These are phyloP conservation scores for Channa striata DNA, from an alignment of 2,797 vertebrate genomes.

Conservation along the genomic window DNA sequence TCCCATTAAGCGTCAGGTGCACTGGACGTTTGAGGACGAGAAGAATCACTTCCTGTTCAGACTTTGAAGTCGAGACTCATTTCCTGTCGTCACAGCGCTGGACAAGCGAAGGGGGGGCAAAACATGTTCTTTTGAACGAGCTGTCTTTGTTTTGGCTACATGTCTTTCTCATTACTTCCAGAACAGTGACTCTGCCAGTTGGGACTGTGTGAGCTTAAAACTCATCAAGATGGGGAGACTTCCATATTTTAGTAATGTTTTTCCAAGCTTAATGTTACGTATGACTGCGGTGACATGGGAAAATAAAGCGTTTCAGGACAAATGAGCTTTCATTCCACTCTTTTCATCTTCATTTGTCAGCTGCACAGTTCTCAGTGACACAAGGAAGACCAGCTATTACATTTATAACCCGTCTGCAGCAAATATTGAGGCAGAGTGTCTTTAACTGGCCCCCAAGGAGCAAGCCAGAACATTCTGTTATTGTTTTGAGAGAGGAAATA, in stretches of 20 bases:
- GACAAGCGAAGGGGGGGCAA: constrained; percentile 45
- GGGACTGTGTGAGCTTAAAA: constrained; percentile 62
- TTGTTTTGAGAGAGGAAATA: constrained; percentile 78
- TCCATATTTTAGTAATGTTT: constrained; percentile 56
- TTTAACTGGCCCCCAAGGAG: constrained; percentile 56
- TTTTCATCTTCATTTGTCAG: constrained; percentile 39
- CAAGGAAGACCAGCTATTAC: constrained; percentile 24
- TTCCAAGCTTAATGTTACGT: constrained; percentile 56
- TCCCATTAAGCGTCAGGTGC: constrained; percentile 64
- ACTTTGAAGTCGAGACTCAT: constrained; percentile 78
- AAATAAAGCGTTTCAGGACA: constrained; percentile 56
- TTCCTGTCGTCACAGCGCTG: constrained; percentile 73
- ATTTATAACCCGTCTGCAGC: constrained; percentile 53
- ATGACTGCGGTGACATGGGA: constrained; percentile 60
- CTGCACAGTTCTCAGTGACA: constrained; percentile 42
- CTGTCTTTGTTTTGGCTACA: constrained; percentile 74
- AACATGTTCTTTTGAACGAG: constrained; percentile 56
- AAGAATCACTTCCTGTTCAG: constrained; percentile 72
- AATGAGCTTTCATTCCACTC: constrained; percentile 40
- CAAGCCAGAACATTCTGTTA: constrained; percentile 69
- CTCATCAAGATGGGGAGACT: constrained; percentile 42
- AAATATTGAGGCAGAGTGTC: constrained; percentile 46
- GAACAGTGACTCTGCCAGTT: constrained; percentile 55
- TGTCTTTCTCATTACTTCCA: constrained; percentile 67
- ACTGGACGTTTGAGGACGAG: constrained; percentile 56